Percentiles rank a stretch among this genome's conserved stretches.
These are phyloP conservation scores for Sisor rabdophorus DNA, from an alignment of 2,113 vertebrate species.

Conservation along the genomic window DNA sequence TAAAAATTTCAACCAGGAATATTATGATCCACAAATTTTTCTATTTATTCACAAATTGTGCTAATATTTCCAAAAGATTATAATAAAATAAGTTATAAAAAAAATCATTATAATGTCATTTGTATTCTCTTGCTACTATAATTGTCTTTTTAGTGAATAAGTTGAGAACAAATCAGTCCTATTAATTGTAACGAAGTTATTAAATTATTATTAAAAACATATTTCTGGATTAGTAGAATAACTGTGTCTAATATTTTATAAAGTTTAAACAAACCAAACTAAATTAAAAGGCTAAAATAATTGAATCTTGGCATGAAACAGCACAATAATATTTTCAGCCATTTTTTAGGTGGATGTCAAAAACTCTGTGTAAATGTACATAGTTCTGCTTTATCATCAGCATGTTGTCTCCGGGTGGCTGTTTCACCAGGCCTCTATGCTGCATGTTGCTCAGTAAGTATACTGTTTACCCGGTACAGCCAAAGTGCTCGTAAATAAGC, in stretches of 20 bases:
- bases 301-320: neutral
- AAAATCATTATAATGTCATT: neutral
- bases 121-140: neutral
- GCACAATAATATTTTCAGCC: neutral
- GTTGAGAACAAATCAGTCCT: neutral
- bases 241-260: too few species aligned
- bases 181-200: neutral
- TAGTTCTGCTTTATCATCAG: neutral
- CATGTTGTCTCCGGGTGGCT: neutral
- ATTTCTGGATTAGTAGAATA: neutral
- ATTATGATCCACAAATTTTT: too few species aligned
- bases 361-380: neutral
- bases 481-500: conserved; percentile 65
- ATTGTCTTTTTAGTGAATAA: neutral
- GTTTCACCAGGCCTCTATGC: conserved; percentile 8
- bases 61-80: neutral
- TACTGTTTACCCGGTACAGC: conserved; percentile 55
- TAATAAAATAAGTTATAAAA: neutral
- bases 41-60: neutral
- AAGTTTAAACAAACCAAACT: too few species aligned
- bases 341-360: neutral
- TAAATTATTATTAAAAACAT: too few species aligned
- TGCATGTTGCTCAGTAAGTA: conserved; percentile 24
- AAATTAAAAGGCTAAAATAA: neutral
- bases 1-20: neutral